Evolutionary conservation across 2,113 vertebrate genomes (phyloP), one percentile per base, ranked within the genome.

Genomic region (Forbesichthys agassizii): DNA sequence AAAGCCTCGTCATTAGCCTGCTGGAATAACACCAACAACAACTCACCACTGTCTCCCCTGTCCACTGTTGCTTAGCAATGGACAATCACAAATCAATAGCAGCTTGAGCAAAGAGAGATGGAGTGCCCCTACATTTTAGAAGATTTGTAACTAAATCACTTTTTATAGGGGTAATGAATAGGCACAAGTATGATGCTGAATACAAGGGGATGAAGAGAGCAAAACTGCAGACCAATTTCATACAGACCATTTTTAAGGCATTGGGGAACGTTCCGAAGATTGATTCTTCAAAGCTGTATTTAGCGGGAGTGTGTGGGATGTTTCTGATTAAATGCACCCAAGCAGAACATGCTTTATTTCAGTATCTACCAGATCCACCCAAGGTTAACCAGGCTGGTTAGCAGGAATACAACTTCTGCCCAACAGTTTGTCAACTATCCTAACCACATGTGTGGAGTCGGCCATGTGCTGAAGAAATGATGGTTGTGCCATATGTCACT

Each of bases 351-450:
- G 65, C 42, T 0, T 48, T 6, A 63, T 70, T 68, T 61, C 71
- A 65, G 57, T 67, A 66, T 81, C 64, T 70, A 64, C 73, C 74
- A 76, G 68, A 84, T 71, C 54, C 63, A 69, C 64, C 66, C 78
- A 12, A 64, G 78, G 77, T 85, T 89, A 86, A 88, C 86, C 89
- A 84, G 77, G 75, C 75, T 85, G 84, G 76, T 82, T 68, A 82
- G 80, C 36, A 84, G 75, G 70, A 77, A 52, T 62, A 88, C 87
- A 90, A 87, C 89, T 92, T 87, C 33, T 63, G 81, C 86, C 82
- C 80, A 64, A 86, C 53, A 89, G 87, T 91, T 90, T 92, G 84
- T 92, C 91, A 92, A 93, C 88, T 89, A 51, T 81, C 82, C 33
- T 64, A 64, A 85, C 90, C 88, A 73, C 90, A 90, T 67, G 53